phyloP scores from a whole-genome alignment of 2,797 vertebrate species.

The Enteromius anoplus region DNA sequence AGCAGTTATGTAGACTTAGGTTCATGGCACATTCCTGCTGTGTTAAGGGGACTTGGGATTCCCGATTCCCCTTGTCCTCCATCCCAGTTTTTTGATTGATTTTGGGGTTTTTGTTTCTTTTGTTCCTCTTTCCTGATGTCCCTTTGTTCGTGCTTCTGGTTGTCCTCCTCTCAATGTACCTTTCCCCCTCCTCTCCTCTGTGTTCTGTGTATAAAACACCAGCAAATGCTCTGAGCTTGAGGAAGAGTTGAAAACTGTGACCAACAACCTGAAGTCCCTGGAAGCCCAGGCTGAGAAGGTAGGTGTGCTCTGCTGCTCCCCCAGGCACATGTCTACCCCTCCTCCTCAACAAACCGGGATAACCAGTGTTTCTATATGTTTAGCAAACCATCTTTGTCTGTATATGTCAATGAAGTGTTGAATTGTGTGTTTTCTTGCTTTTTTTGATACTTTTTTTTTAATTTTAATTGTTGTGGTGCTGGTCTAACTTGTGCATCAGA shows the following conservation, averaged over 20 bases:
- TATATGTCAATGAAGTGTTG: neutral
- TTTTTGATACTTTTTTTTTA: neutral
- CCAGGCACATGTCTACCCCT: conserved; percentile 1
- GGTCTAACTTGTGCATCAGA: neutral
- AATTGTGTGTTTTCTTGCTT: neutral
- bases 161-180: conserved; percentile 75
- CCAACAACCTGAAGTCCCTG: conserved; percentile 99
- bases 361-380: neutral
- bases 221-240: conserved; percentile 99
- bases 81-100: conserved; percentile 67
- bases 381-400: neutral
- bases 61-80: conserved; percentile 62
- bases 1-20: neutral
- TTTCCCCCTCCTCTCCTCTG: conserved; percentile 63
- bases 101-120: conserved; percentile 49
- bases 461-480: neutral
- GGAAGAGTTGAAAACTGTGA: conserved; percentile 99
- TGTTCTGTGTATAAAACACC: conserved; percentile 81
- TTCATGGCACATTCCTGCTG: conserved; percentile 70
- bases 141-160: conserved; percentile 57
- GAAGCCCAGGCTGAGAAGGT: conserved; percentile 99
- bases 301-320: conserved; percentile 68
- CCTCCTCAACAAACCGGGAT: conserved; percentile 24
- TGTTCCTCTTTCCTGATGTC: conserved; percentile 61
- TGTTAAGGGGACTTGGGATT: conserved; percentile 74